phyloP scores from a whole-genome alignment of 2,797 vertebrate genomes.

The Paramormyrops hopkinsi region DNA sequence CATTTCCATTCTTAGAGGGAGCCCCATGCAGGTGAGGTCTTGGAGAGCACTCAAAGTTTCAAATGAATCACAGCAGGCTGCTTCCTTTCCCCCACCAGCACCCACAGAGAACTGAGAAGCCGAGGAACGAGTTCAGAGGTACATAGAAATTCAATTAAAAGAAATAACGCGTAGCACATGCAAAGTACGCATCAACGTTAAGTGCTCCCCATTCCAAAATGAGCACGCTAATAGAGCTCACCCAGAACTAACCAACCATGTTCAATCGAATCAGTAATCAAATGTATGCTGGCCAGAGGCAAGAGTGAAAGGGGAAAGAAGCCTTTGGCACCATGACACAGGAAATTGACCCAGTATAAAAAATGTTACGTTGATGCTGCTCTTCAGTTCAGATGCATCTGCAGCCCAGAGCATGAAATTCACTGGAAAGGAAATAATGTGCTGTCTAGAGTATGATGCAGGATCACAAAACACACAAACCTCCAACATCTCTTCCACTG shows the following conservation, averaged over 20 bases:
- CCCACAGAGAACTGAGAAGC: slow-evolving; percentile 47
- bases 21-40: slow-evolving; percentile 45
- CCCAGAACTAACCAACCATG: not conserved
- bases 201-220: not conserved
- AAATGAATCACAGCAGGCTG: slow-evolving; percentile 47
- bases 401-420: not conserved
- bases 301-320: not conserved
- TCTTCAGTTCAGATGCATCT: not conserved
- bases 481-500: not conserved
- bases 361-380: not conserved
- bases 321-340: not conserved
- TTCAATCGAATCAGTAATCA: not conserved
- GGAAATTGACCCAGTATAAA: not conserved
- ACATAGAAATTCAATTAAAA: slow-evolving; percentile 38
- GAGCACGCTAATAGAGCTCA: too few species aligned
- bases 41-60: slow-evolving; percentile 40
- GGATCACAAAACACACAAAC: not conserved
- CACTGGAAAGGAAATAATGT: not conserved
- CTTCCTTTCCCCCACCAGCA: slow-evolving; percentile 42
- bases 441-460: not conserved
- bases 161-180: not conserved
- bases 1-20: slow-evolving; percentile 45
- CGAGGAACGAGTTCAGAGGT: slow-evolving; percentile 38
- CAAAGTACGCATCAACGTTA: not conserved
- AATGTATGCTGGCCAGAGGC: not conserved